phyloP scores from a whole-genome alignment of 2,888 invertebrate species.

The Tetheella fluctuosa region DNA sequence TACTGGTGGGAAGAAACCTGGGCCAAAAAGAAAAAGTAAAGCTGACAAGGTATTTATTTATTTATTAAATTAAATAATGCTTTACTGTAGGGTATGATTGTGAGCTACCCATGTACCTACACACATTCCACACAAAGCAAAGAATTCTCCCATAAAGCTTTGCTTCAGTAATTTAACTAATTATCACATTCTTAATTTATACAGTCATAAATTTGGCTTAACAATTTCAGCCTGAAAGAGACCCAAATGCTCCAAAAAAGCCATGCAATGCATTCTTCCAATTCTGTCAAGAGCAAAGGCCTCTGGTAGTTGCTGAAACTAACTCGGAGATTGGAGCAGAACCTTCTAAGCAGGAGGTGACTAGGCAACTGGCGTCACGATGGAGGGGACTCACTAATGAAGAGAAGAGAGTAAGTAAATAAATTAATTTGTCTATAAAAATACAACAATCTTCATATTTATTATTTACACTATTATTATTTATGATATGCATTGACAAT shows the following conservation, averaged over 20 bases:
- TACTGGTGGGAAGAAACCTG: conserved; percentile 65
- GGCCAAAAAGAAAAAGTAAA: conserved; percentile 84
- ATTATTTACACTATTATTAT: no score
- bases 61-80: no score
- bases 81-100: no score
- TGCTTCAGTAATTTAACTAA: background rate
- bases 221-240: conserved; percentile 75
- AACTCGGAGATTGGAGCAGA: conserved; percentile 86
- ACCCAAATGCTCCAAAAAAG: conserved; percentile 91
- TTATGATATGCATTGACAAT: no score
- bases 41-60: conserved; percentile 79
- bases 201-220: conserved; percentile 8
- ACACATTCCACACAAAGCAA: no score
- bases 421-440: background rate
- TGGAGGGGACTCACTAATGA: conserved; percentile 88
- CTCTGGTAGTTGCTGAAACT: conserved; percentile 87
- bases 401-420: conserved; percentile 86
- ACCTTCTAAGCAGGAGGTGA: conserved; percentile 89
- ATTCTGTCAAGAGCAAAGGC: conserved; percentile 91
- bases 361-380: conserved; percentile 88
- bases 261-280: conserved; percentile 93
- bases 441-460: no score
- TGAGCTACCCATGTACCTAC: background rate
- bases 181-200: background rate
- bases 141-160: no score